A percentile compares a stretch with the other conserved stretches of the same genome.
These are phyloP conservation scores for Crotalus helleri DNA, from an alignment of 2,113 vertebrate genomes.

Conservation along the genomic window DNA sequence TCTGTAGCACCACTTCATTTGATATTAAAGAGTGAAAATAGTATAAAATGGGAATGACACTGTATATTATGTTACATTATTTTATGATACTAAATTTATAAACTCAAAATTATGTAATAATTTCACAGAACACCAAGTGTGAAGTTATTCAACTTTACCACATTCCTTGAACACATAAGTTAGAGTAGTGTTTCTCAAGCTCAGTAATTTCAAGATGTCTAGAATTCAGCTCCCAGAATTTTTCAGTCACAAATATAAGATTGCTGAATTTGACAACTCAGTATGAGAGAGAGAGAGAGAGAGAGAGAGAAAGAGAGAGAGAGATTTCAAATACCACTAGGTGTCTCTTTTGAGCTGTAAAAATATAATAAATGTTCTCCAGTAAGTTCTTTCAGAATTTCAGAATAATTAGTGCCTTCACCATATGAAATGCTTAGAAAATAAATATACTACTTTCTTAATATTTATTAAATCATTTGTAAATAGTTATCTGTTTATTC, in stretches of 20 bases:
- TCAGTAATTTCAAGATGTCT: neutral
- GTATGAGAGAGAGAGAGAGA: neutral
- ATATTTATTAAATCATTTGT: neutral
- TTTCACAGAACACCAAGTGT: neutral
- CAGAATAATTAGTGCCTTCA: too few relatives aligned
- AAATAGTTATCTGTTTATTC: neutral
- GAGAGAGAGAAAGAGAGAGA: neutral
- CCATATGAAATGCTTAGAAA: neutral
- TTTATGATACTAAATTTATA: neutral
- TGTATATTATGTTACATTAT: neutral
- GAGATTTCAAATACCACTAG: neutral
- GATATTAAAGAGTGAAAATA: neutral
- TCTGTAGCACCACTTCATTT: neutral
- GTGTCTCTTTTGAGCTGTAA: constrained; percentile 10
- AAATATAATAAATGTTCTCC: neutral
- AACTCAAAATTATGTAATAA: neutral
- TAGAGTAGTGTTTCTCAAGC: neutral
- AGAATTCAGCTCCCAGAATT: neutral
- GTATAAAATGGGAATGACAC: neutral
- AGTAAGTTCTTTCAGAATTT: neutral
- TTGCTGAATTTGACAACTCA: neutral
- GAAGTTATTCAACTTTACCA: neutral
- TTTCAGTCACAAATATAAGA: neutral
- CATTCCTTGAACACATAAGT: neutral
- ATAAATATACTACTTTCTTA: neutral